Percentiles rank a stretch among this genome's conserved stretches.
phyloP scores from a whole-genome alignment of 2,888 invertebrate genomes.

The Helobdella robusta region DNA sequence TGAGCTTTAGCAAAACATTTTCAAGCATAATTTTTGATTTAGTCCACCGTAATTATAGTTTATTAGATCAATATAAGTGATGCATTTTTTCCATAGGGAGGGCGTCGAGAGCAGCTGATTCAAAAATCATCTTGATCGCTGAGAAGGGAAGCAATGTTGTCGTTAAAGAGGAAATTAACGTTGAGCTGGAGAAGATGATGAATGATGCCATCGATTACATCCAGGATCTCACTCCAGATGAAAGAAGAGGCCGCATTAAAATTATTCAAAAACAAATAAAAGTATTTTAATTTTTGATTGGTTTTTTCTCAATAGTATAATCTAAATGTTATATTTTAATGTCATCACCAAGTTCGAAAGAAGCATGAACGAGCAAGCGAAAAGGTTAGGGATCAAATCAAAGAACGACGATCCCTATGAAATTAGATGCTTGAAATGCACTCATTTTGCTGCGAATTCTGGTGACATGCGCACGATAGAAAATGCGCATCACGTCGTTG shows the following conservation, averaged over 20 bases:
- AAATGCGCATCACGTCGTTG: constrained; percentile 39
- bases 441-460: constrained; percentile 39
- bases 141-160: constrained; percentile 29
- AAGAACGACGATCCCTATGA: constrained; percentile 38
- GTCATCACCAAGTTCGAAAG: too few relatives aligned
- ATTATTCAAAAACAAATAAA: constrained; percentile 29
- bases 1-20: too few relatives aligned
- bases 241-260: constrained; percentile 33
- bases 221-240: constrained; percentile 11
- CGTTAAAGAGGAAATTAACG: constrained; percentile 41
- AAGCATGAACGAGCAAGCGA: too few relatives aligned
- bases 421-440: constrained; percentile 41
- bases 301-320: too few relatives aligned
- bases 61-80: too few relatives aligned
- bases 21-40: too few relatives aligned
- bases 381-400: too few relatives aligned
- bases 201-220: constrained; percentile 37
- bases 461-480: constrained; percentile 39
- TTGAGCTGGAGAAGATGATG: constrained; percentile 45
- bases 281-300: too few relatives aligned
- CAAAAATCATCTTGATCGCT: constrained; percentile 39
- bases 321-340: too few relatives aligned
- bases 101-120: constrained; percentile 42
- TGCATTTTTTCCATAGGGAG: constrained; percentile 40
- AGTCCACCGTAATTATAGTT: too few relatives aligned